Conservation (phyloP, 1,140 invertebrate genomes). For the Trichoplusia ni region DNA sequence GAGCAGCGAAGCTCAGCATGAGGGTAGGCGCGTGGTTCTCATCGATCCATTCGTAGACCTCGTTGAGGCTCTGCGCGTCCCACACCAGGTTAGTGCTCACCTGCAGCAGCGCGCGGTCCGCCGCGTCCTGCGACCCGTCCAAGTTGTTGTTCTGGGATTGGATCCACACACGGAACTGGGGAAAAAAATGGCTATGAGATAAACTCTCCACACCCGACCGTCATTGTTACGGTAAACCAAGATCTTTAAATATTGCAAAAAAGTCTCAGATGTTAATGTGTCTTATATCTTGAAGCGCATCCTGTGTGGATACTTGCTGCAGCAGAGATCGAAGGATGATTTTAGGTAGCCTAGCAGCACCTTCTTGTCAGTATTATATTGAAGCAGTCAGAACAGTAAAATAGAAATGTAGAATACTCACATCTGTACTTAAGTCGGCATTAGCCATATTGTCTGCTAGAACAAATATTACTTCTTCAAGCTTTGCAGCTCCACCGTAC, state of each 20-base stretch:
- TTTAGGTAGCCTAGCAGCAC: too few species aligned
- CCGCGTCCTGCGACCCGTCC: constrained; percentile 46
- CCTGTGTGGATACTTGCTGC: too few species aligned
- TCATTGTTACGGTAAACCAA: too few species aligned
- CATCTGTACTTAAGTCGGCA: constrained; percentile 32
- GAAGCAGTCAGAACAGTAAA: too few species aligned
- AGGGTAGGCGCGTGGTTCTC: constrained; percentile 64
- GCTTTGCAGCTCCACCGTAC: constrained; percentile 58
- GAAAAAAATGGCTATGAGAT: too few species aligned
- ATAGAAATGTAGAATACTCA: constrained; percentile 45
- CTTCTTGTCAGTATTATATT: too few species aligned
- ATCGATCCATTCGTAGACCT: constrained; percentile 70
- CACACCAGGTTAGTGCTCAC: constrained; percentile 48
- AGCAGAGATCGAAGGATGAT: too few species aligned
- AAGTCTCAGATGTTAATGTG: too few species aligned
- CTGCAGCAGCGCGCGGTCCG: constrained; percentile 35
- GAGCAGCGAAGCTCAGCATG: constrained; percentile 49
- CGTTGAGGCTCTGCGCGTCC: constrained; percentile 39
- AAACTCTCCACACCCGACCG: too few species aligned
- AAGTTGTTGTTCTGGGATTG: constrained; percentile 51
- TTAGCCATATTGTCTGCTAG: constrained; percentile 51
- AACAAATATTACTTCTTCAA: constrained; percentile 53
- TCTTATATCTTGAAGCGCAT: too few species aligned
- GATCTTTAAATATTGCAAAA: too few species aligned
- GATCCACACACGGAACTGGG: constrained; percentile 62